Evolutionary conservation across 2,888 invertebrate species (phyloP).

Genomic region (Pollenia griseotomentosa): DNA sequence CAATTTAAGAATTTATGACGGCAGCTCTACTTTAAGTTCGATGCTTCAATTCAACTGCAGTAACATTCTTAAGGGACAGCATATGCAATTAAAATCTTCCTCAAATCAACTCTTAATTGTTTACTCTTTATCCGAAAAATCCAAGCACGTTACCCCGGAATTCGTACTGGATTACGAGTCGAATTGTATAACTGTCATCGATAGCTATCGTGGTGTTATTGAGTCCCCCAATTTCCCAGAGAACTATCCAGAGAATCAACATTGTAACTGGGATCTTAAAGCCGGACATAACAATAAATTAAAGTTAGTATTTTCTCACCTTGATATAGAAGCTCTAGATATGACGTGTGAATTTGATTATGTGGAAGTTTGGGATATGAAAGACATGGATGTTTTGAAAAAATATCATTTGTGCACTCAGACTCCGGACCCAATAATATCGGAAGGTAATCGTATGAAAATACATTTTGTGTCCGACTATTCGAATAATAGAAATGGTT

Average conservation of each 20-base stretch:
- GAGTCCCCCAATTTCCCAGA: constrained; percentile 95
- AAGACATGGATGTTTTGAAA: constrained; percentile 82
- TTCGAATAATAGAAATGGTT: constrained; percentile 87
- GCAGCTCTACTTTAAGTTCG: constrained; percentile 74
- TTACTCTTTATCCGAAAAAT: constrained; percentile 74
- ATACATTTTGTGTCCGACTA: constrained; percentile 87
- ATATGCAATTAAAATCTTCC: constrained; percentile 75
- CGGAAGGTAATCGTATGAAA: constrained; percentile 82
- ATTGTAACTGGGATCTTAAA: constrained; percentile 91
- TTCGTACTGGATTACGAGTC: constrained; percentile 79
- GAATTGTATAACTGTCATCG: constrained; percentile 77
- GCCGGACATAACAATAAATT: constrained; percentile 91
- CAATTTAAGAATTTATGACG: constrained; percentile 85
- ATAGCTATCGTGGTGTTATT: constrained; percentile 88
- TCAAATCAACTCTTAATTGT: constrained; percentile 79
- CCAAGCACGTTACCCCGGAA: constrained; percentile 23
- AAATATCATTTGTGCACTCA: constrained; percentile 76
- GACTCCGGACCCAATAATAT: constrained; percentile 75
- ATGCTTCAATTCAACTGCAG: constrained; percentile 77
- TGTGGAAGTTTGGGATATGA: constrained; percentile 84
- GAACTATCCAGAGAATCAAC: constrained; percentile 86
- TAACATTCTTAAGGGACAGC: neutral
- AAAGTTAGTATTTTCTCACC: constrained; percentile 92
- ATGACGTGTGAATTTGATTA: constrained; percentile 87
- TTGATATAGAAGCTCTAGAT: constrained; percentile 86